Evolutionary conservation across 1,140 invertebrate species (phyloP).

Genomic region (Lepidurus couesii): DNA sequence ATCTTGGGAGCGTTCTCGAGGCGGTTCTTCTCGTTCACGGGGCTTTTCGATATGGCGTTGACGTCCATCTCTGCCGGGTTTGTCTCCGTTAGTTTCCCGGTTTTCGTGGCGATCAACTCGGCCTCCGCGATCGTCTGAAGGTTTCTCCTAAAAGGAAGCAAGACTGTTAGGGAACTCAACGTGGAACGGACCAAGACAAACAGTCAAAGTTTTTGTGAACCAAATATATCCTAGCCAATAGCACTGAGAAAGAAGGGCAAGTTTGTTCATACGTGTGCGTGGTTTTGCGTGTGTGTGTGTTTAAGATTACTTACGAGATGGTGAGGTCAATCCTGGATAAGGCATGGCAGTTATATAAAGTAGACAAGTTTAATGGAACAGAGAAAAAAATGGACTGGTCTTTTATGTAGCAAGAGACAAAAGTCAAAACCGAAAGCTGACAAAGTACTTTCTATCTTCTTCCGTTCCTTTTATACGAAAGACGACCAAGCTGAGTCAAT

Average conservation of each 20-base stretch:
- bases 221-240: background rate
- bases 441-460: background rate
- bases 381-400: conserved; percentile 22
- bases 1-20: background rate
- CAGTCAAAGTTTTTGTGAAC: background rate
- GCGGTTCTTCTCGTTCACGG: background rate
- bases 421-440: conserved; percentile 3
- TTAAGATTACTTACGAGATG: conserved; percentile 22
- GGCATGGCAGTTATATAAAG: conserved; percentile 22
- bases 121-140: background rate
- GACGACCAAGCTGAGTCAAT: background rate
- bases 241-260: conserved; percentile 4
- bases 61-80: background rate
- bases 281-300: background rate
- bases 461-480: background rate
- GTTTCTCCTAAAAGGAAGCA: background rate
- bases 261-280: background rate
- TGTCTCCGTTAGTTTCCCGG: background rate
- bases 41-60: background rate
- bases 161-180: background rate
- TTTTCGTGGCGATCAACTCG: background rate
- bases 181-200: background rate
- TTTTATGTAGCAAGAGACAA: background rate
- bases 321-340: conserved; percentile 17
- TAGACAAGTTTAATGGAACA: conserved; percentile 22